Evolutionary conservation across 1,140 invertebrate genomes (phyloP).

Genomic region (Psilanteris sp.): DNA sequence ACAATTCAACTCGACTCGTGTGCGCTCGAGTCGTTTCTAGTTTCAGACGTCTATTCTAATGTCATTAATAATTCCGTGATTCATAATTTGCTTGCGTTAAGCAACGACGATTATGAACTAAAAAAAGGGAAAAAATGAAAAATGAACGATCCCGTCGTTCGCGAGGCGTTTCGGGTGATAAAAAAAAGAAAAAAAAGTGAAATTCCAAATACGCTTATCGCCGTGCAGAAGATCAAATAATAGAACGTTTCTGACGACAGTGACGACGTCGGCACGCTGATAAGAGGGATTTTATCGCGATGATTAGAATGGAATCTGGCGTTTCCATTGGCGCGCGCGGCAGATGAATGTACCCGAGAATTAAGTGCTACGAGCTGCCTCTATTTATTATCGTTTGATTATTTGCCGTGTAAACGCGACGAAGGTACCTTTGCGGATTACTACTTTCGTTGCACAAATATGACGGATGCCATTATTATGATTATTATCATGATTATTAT

Average conservation of each 20-base stretch:
- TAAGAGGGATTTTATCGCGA: conserved; percentile 56
- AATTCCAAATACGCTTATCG: conserved; percentile 60
- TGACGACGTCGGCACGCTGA: conserved; percentile 40
- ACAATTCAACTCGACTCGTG: conserved; percentile 3
- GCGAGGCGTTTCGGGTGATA: conserved; percentile 8
- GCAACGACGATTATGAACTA: conserved; percentile 4
- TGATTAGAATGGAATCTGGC: conserved; percentile 53
- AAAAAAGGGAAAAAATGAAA: too few species aligned
- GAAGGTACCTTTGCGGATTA: conserved; percentile 56
- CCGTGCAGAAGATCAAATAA: conserved; percentile 52
- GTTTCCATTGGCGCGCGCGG: conserved; percentile 54
- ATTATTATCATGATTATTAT: too few species aligned
- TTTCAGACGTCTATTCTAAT: conserved; percentile 28
- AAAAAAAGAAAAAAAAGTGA: conserved; percentile 53
- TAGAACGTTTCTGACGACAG: conserved; percentile 39
- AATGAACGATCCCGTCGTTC: conserved; percentile 32
- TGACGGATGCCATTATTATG: conserved; percentile 63
- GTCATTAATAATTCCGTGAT: conserved; percentile 20
- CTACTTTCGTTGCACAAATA: conserved; percentile 73
- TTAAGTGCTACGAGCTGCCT: conserved; percentile 49
- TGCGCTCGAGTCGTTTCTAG: conserved; percentile 14
- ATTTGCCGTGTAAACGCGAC: conserved; percentile 70
- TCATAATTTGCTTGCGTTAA: conserved; percentile 10
- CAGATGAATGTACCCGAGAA: conserved; percentile 62
- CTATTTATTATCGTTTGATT: conserved; percentile 73